Conservation (phyloP, 1,140 invertebrate genomes). For the Calephelis nemesis region DNA sequence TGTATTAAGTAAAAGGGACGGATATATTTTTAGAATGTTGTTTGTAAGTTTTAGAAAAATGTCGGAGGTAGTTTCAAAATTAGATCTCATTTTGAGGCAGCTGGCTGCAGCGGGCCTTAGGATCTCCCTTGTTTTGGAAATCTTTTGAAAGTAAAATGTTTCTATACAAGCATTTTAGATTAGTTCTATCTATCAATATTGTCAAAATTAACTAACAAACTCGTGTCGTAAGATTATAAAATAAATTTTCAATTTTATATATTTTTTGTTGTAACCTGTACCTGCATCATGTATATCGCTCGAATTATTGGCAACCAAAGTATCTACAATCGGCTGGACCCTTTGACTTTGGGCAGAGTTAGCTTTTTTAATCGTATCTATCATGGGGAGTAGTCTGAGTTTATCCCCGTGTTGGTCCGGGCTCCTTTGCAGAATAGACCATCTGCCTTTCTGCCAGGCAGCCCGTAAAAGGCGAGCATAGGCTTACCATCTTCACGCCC, state of each 20-base stretch:
- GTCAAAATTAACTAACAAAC: constrained; percentile 65
- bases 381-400: too few relatives aligned
- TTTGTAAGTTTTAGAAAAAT: constrained; percentile 36
- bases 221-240: constrained; percentile 59
- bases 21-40: constrained; percentile 38
- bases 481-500: too few relatives aligned
- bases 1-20: constrained; percentile 42
- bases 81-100: constrained; percentile 70
- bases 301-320: too few relatives aligned
- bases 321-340: too few relatives aligned
- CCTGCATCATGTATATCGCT: too few relatives aligned
- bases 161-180: constrained; percentile 59
- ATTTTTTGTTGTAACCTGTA: constrained; percentile 45
- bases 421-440: too few relatives aligned
- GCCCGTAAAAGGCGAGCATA: too few relatives aligned
- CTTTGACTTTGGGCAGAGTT: too few relatives aligned
- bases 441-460: too few relatives aligned
- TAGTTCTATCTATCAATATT: constrained; percentile 52
- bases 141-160: constrained; percentile 49
- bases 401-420: too few relatives aligned
- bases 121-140: constrained; percentile 61
- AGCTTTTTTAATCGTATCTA: too few relatives aligned
- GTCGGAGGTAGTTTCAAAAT: constrained; percentile 59
- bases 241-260: constrained; percentile 68
- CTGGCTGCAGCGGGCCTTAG: constrained; percentile 45